A percentile compares a stretch with the other conserved stretches of the same genome.
These are phyloP conservation scores for Caenorhabditis inopinata DNA, from an alignment of 1,140 invertebrate species.

Conservation along the genomic window DNA sequence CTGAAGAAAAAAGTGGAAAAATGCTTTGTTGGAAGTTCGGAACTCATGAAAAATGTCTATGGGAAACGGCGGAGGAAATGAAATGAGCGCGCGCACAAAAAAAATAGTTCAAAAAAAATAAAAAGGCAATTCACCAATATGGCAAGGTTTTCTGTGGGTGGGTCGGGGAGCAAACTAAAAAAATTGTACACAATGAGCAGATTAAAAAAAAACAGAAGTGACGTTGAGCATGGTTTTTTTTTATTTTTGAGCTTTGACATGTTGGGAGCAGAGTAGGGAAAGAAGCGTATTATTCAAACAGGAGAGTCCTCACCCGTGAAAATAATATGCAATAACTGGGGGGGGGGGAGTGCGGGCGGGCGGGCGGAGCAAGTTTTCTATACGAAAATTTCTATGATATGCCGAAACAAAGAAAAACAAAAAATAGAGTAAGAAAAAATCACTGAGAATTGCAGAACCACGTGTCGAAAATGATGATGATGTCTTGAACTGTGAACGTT, in stretches of 20 bases:
- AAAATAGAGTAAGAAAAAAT: background rate
- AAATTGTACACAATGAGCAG: conserved; percentile 20
- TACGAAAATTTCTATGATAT: background rate
- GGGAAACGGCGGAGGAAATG: background rate
- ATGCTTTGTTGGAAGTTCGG: conserved; percentile 8
- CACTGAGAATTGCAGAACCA: conserved; percentile 32
- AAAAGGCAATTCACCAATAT: conserved; percentile 21
- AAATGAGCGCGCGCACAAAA: background rate
- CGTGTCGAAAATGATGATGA: conserved; percentile 23
- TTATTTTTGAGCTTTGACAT: background rate
- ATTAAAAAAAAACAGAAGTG: background rate
- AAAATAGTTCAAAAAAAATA: background rate
- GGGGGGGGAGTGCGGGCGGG: background rate
- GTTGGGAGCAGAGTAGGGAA: background rate
- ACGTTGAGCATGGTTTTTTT: conserved; percentile 28
- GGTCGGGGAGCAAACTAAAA: background rate
- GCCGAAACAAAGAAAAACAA: background rate
- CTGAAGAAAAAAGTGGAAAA: background rate
- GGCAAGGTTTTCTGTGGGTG: conserved; percentile 22
- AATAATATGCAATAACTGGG: background rate
- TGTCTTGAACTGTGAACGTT: conserved; percentile 13
- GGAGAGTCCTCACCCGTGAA: conserved; percentile 12
- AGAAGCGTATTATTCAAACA: conserved; percentile 25
- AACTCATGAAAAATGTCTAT: conserved; percentile 29
- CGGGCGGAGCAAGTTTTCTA: background rate